These are phyloP conservation scores for Phyllostomus hastatus DNA, from an alignment of 2,113 vertebrate species.

Conservation along the genomic window DNA sequence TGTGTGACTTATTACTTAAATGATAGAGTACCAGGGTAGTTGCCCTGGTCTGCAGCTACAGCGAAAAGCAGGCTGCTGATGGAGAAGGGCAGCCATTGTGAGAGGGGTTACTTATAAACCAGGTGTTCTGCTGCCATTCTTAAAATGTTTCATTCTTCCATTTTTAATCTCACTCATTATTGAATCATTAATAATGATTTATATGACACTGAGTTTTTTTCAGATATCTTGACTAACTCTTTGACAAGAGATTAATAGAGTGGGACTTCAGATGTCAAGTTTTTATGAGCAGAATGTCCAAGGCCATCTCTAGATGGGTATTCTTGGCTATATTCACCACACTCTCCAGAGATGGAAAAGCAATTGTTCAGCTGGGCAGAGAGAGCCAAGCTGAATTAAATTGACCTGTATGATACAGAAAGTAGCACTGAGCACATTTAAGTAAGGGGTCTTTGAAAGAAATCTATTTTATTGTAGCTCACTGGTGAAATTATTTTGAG, in stretches of 20 bases:
- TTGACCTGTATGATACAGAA: slow-evolving; percentile 80
- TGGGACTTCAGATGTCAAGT: slow-evolving; percentile 81
- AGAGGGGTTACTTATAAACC: background rate
- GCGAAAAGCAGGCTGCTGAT: background rate
- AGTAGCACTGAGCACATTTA: slow-evolving; percentile 79
- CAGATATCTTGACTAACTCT: slow-evolving; percentile 73
- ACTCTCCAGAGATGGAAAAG: slow-evolving; percentile 80
- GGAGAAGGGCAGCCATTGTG: background rate
- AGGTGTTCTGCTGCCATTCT: background rate
- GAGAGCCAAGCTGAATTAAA: slow-evolving; percentile 80
- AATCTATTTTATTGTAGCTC: slow-evolving; percentile 79
- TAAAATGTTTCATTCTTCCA: background rate
- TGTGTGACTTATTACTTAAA: background rate
- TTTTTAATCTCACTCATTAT: slow-evolving; percentile 43
- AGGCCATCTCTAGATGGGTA: slow-evolving; percentile 81
- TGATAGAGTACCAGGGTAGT: background rate
- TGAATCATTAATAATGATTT: slow-evolving; percentile 76
- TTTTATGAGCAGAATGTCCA: slow-evolving; percentile 77
- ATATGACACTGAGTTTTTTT: slow-evolving; percentile 73
- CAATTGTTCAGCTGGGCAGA: slow-evolving; percentile 81
- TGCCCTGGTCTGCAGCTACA: background rate
- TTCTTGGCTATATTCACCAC: slow-evolving; percentile 71
- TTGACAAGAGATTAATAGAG: slow-evolving; percentile 75
- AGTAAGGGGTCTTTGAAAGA: slow-evolving; percentile 81
- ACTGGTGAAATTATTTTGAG: slow-evolving; percentile 81